Percentiles rank a stretch among this genome's conserved stretches.
phyloP scores from a whole-genome alignment of 2,797 vertebrate species.

The Periophthalmus magnuspinnatus region DNA sequence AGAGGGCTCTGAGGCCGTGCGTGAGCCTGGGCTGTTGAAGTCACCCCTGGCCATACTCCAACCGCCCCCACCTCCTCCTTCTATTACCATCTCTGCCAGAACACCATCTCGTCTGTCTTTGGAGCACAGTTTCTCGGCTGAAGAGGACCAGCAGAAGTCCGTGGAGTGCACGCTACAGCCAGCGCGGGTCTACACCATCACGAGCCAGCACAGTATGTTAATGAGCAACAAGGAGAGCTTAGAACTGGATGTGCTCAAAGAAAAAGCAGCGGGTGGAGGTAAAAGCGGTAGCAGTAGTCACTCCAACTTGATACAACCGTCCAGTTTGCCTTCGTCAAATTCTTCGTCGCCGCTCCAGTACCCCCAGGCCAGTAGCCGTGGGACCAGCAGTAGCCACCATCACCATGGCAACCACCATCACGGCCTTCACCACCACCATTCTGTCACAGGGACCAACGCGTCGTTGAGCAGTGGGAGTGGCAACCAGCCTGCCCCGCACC shows the following conservation, averaged over 20 bases:
- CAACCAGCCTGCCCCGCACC: conserved; percentile 48
- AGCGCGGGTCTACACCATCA: conserved; percentile 93
- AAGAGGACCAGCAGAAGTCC: conserved; percentile 86
- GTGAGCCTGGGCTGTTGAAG: conserved; percentile 58
- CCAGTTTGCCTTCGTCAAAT: conserved; percentile 66
- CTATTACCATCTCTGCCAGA: conserved; percentile 82
- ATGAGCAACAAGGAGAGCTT: conserved; percentile 87
- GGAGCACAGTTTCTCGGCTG: conserved; percentile 78
- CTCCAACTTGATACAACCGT: conserved; percentile 56
- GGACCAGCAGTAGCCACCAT: conserved; percentile 48
- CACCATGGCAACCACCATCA: conserved; percentile 69
- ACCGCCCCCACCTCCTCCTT: conserved; percentile 80
- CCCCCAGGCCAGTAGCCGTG: conserved; percentile 55
- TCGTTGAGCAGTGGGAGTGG: conserved; percentile 52
- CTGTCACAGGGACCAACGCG: conserved; percentile 22
- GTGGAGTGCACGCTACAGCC: conserved; percentile 83
- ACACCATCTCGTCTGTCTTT: conserved; percentile 83
- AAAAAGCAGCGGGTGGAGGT: conserved; percentile 58
- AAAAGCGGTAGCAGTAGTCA: conserved; percentile 46
- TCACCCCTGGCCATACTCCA: conserved; percentile 58
- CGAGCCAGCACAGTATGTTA: conserved; percentile 87
- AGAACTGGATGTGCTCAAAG: conserved; percentile 91
- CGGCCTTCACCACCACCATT: conserved; percentile 56
- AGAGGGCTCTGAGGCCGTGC: conserved; percentile 61
- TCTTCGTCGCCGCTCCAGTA: conserved; percentile 75